Conservation (phyloP, 53 echinoderm and acorn worm genomes). For the Hippasteria phrygiana region DNA sequence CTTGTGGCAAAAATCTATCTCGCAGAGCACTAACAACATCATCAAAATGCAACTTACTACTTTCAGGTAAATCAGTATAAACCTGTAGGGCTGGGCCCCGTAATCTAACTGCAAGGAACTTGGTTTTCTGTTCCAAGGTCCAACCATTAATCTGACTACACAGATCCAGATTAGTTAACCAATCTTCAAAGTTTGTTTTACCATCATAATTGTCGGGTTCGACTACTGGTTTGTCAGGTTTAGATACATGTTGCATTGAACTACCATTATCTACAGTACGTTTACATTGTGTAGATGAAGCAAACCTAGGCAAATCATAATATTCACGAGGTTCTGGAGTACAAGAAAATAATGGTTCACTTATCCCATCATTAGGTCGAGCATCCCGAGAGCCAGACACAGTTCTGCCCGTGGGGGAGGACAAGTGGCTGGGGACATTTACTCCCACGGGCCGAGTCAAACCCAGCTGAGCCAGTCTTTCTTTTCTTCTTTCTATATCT, state of each 20-base stretch:
- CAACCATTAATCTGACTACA: conserved; percentile 18
- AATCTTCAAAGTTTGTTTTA: too few relatives aligned
- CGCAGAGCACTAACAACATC: conserved; percentile 7
- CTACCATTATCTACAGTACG: too few relatives aligned
- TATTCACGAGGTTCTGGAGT: too few relatives aligned
- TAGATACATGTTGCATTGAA: conserved; percentile 1
- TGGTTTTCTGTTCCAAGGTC: conserved; percentile 8
- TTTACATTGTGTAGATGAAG: not conserved
- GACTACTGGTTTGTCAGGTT: conserved; percentile 23
- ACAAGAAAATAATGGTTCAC: not conserved
- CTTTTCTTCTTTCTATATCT: not conserved
- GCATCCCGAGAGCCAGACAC: not conserved
- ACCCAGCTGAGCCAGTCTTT: not conserved
- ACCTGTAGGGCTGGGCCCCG: conserved; percentile 19
- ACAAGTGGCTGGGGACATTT: not conserved
- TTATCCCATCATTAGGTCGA: not conserved
- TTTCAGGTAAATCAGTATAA: conserved; percentile 13
- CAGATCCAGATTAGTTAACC: too few relatives aligned
- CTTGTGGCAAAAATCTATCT: conserved; percentile 27
- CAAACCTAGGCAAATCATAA: too few relatives aligned
- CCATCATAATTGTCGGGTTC: conserved; percentile 39
- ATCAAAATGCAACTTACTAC: not conserved
- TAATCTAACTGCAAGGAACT: too few relatives aligned
- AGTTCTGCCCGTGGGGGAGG: conserved; percentile 8
- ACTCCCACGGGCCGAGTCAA: not conserved